A percentile compares a stretch with the other conserved stretches of the same genome.
Evolutionary conservation across 2,888 invertebrate genomes (phyloP).

Genomic region (Rosalia funebris): DNA sequence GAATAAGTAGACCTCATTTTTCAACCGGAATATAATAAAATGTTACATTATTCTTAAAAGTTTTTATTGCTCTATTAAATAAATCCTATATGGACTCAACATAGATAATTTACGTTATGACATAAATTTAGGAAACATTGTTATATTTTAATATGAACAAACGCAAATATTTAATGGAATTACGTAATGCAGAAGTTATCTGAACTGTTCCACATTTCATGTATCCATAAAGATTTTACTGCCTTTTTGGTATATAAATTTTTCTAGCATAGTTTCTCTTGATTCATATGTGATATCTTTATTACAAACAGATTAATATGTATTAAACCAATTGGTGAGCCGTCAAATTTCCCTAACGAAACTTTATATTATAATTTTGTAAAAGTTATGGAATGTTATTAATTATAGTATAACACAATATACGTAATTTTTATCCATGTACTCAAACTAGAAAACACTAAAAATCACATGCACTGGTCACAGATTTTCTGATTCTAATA

Average conservation of each 20-base stretch:
- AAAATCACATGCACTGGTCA: too few species aligned
- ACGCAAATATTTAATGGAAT: constrained; percentile 7
- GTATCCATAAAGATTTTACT: constrained; percentile 2
- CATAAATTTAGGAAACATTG: constrained; percentile 1
- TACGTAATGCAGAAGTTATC: not conserved
- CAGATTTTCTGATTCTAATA: too few species aligned
- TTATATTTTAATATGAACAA: constrained; percentile 8
- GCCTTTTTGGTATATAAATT: constrained; percentile 2
- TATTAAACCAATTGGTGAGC: too few species aligned
- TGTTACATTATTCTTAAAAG: constrained; percentile 26
- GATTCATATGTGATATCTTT: too few species aligned
- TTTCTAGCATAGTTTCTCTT: not conserved
- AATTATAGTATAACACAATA: too few species aligned
- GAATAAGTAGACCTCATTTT: constrained; percentile 27
- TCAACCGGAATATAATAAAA: constrained; percentile 30
- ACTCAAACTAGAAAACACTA: too few species aligned
- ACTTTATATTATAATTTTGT: too few species aligned
- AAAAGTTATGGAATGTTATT: too few species aligned
- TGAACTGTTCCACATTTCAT: not conserved
- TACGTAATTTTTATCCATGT: too few species aligned
- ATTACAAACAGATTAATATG: too few species aligned
- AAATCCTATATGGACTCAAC: constrained; percentile 8
- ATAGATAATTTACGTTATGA: not conserved
- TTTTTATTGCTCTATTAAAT: constrained; percentile 31
- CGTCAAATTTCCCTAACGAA: too few species aligned